Conservation (phyloP, 1,140 invertebrate species). For the Sitobion miscanthi region DNA sequence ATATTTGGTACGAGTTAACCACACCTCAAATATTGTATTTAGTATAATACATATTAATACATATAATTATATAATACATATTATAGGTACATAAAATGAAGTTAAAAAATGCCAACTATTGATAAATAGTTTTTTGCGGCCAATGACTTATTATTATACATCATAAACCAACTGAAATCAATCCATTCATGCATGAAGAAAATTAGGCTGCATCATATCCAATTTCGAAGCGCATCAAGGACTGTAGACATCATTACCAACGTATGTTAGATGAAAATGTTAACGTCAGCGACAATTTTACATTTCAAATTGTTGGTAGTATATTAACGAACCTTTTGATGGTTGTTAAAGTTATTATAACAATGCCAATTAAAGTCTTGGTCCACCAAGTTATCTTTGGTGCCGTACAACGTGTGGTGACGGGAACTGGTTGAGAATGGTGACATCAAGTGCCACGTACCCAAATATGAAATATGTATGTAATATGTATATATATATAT, state of each 20-base stretch:
- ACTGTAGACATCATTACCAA: constrained; percentile 7
- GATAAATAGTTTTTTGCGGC: neutral
- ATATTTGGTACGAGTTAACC: neutral
- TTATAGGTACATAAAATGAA: no score
- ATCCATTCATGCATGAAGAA: constrained; percentile 25
- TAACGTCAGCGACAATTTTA: neutral
- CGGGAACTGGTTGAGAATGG: constrained; percentile 57
- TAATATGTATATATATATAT: neutral
- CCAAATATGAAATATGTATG: neutral
- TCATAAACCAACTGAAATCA: neutral
- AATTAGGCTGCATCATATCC: neutral
- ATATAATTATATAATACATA: neutral
- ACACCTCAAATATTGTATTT: neutral
- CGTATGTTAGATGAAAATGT: constrained; percentile 14
- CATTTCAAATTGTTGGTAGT: neutral
- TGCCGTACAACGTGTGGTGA: constrained; percentile 55
- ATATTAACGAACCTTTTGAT: constrained; percentile 33
- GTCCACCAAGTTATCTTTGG: constrained; percentile 48
- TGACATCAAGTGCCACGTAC: constrained; percentile 51
- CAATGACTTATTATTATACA: neutral
- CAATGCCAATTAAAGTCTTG: constrained; percentile 51
- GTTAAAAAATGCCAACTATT: neutral
- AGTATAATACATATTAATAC: neutral
- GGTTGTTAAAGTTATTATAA: constrained; percentile 45
- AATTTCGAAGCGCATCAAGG: neutral